These are phyloP conservation scores for Copidosoma floridanum DNA, from an alignment of 1,140 invertebrate genomes.

Conservation along the genomic window DNA sequence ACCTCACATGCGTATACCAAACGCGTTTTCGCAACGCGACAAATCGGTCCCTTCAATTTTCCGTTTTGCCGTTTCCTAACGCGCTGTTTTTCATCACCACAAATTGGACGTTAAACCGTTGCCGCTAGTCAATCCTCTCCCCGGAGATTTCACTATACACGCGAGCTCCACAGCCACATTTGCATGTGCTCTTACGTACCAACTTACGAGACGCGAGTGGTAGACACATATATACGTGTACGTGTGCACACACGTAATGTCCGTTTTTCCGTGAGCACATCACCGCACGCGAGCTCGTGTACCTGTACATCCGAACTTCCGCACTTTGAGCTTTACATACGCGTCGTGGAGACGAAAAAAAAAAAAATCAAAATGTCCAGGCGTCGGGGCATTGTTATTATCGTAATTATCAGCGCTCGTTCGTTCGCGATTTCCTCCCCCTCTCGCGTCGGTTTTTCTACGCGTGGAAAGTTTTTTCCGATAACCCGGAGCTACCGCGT, in stretches of 20 bases:
- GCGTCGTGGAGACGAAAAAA: no score
- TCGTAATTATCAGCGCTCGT: no score
- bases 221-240: no score
- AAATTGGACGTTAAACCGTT: slow-evolving; percentile 3
- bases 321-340: slow-evolving; percentile 6
- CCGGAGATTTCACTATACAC: no score
- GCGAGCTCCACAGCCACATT: background rate
- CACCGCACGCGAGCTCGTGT: background rate
- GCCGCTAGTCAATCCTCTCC: no score
- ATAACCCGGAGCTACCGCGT: no score
- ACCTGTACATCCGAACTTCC: background rate
- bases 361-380: background rate
- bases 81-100: slow-evolving; percentile 5
- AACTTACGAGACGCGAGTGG: no score
- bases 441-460: no score
- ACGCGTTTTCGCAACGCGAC: background rate
- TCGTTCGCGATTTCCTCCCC: no score
- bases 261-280: background rate
- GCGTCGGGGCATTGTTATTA: no score
- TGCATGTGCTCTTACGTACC: background rate
- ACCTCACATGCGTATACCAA: background rate
- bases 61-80: background rate
- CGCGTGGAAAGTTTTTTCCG: background rate
- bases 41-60: slow-evolving; percentile 4
- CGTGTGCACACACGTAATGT: no score